Percentiles rank a stretch among this genome's conserved stretches.
Evolutionary conservation across 1,140 invertebrate genomes (phyloP).

Genomic region (Nylanderia fulva): DNA sequence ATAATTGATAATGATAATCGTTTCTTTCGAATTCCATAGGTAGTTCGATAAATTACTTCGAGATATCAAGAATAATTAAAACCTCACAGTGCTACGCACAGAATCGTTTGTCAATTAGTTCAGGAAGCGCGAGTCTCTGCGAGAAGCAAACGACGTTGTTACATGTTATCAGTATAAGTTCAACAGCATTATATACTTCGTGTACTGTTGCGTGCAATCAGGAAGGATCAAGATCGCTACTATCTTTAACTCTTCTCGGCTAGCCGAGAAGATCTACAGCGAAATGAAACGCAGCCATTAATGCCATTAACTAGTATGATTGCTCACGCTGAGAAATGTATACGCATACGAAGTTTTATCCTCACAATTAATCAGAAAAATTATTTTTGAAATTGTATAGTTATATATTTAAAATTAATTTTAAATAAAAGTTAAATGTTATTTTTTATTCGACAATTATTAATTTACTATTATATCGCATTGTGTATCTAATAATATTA

Average conservation of each 20-base stretch:
- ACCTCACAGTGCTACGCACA: not conserved
- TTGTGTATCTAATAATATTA: not conserved
- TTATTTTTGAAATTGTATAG: too few species aligned
- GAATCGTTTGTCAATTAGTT: slow-evolving; percentile 25
- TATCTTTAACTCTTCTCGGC: not conserved
- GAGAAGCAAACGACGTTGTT: not conserved
- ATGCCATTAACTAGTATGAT: slow-evolving; percentile 4
- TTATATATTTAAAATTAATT: not conserved
- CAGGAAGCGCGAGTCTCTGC: not conserved
- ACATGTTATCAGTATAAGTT: not conserved
- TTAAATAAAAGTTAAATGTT: not conserved
- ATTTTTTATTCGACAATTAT: too few species aligned
- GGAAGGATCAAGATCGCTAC: slow-evolving; percentile 26
- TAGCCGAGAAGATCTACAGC: not conserved
- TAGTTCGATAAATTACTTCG: not conserved
- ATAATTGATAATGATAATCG: not conserved
- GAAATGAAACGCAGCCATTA: slow-evolving; percentile 14
- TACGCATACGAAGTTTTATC: not conserved
- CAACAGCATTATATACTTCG: slow-evolving; percentile 12
- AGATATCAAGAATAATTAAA: slow-evolving; percentile 6
- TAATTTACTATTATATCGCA: not conserved
- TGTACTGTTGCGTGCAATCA: slow-evolving; percentile 36
- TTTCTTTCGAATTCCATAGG: not conserved
- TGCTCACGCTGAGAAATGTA: not conserved
- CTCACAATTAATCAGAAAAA: not conserved